These are phyloP conservation scores for Amphimallon solstitiale DNA, from an alignment of 2,888 invertebrate species.

Conservation along the genomic window DNA sequence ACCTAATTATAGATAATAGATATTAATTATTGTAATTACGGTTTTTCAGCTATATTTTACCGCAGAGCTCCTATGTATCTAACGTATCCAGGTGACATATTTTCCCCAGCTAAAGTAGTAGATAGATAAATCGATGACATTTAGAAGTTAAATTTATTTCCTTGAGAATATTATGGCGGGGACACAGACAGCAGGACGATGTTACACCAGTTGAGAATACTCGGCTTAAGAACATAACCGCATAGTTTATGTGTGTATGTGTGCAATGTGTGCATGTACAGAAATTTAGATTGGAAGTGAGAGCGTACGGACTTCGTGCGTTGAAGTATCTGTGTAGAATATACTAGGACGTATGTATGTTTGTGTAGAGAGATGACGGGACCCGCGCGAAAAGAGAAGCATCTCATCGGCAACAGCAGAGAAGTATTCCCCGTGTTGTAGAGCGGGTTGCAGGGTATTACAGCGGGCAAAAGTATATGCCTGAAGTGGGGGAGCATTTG, in stretches of 20 bases:
- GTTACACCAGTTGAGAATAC: slow-evolving; percentile 11
- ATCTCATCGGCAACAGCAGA: slow-evolving; percentile 6
- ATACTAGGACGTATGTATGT: not conserved
- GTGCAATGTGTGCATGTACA: slow-evolving; percentile 12
- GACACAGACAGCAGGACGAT: slow-evolving; percentile 18
- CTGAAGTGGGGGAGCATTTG: slow-evolving; percentile 59
- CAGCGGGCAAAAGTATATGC: slow-evolving; percentile 34
- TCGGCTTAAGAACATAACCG: slow-evolving; percentile 21
- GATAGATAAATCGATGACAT: slow-evolving; percentile 20
- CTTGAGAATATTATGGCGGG: slow-evolving; percentile 2
- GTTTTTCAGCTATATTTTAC: no score
- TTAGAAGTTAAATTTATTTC: slow-evolving; percentile 28
- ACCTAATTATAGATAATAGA: no score
- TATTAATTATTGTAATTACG: no score
- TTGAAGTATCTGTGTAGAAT: not conserved
- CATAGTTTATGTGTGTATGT: slow-evolving; percentile 23
- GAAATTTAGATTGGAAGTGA: slow-evolving; percentile 33
- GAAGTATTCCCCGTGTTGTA: slow-evolving; percentile 31
- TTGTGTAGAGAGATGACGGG: slow-evolving; percentile 11
- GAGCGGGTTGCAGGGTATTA: slow-evolving; percentile 44
- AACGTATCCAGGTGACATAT: not conserved
- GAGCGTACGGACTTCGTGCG: slow-evolving; percentile 18
- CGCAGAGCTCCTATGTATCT: not conserved
- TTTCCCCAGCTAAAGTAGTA: slow-evolving; percentile 9
- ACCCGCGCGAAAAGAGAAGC: slow-evolving; percentile 19